Evolutionary conservation across 1,140 invertebrate species (phyloP).

Genomic region (Oryzaephilus surinamensis): DNA sequence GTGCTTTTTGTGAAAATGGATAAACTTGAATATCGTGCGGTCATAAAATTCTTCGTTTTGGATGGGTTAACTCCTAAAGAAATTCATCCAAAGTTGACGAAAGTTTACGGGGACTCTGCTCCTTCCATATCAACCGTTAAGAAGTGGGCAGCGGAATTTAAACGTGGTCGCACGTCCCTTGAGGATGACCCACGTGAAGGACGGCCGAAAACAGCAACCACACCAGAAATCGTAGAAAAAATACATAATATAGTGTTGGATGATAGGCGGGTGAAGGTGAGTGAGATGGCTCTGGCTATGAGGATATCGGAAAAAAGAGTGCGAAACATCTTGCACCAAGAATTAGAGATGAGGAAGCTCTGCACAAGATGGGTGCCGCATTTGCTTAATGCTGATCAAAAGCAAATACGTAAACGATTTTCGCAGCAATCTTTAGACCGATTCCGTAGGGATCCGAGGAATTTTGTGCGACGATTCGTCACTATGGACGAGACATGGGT

Average conservation of each 20-base stretch:
- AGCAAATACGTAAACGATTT: too few species aligned
- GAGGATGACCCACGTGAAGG: too few species aligned
- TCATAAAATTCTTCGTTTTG: slow-evolving; percentile 20
- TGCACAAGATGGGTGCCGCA: slow-evolving; percentile 23
- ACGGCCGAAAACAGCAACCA: too few species aligned
- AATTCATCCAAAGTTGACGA: slow-evolving; percentile 16
- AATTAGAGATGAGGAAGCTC: slow-evolving; percentile 11
- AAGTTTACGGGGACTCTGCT: slow-evolving; percentile 27
- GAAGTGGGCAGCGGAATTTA: slow-evolving; percentile 29
- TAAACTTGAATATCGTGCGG: slow-evolving; percentile 14
- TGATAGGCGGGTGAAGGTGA: slow-evolving; percentile 7
- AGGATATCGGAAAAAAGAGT: too few species aligned
- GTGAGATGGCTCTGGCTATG: slow-evolving; percentile 4
- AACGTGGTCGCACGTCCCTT: slow-evolving; percentile 26
- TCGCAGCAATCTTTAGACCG: too few species aligned
- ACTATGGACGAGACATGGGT: neutral
- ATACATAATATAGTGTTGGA: slow-evolving; percentile 13
- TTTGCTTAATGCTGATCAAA: slow-evolving; percentile 26
- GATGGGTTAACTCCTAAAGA: slow-evolving; percentile 19
- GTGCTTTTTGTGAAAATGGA: too few species aligned
- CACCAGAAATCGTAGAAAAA: slow-evolving; percentile 20
- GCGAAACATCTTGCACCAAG: too few species aligned
- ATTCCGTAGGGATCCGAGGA: too few species aligned
- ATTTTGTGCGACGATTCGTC: too few species aligned
- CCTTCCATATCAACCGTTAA: slow-evolving; percentile 25